Evolutionary conservation across 2,888 invertebrate species (phyloP), one percentile per base, ranked within the genome.

Genomic region (Drosophila tanythrix): DNA sequence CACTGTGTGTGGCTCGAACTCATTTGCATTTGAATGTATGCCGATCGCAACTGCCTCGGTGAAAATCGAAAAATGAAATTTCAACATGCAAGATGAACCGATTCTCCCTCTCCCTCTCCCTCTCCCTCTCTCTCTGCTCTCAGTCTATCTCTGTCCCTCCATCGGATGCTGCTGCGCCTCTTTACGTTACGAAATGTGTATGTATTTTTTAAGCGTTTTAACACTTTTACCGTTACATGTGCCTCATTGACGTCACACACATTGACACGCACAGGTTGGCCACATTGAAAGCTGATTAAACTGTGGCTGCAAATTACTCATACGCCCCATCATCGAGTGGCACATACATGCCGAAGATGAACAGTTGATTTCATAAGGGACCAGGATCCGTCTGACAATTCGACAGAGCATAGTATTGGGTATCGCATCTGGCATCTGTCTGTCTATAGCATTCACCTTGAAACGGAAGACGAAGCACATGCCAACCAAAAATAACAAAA

Each of bases 11-110:
- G 63, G 66, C 63, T 25, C 81, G 71, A 75, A 73, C 75, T 72
- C 77, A 86, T 86, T 86, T 85, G 73, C 86, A 82, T 76, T 69
- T 78, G 58, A 80, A 88, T 81, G 74, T 73, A 21, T 72, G 80
- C 61, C 76, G 76, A 71, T 85, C 56, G 75, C 58, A 43, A 69
- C 38, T 56, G 55, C 18, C 55, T 35, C 70, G 79, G 86, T 74
- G 84, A 88, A 87, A 87, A 81, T 82, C 74, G 65, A 86, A 56
- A 77, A 82, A 77, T 58, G 79, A 78, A 85, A 83, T 82, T 72
- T 77, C 67, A 74, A 65, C 63, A 65, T 69, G 66, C 61, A 63
- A 74, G 69, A 78, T 75, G 73, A 81, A 62, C 73, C 70, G 73
- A 72, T 70, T 75, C 43, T 50, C 50, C 38, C 6, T 38, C 15